phyloP scores from a whole-genome alignment of 2,888 invertebrate genomes.

The Cecidostiba fungosa region DNA sequence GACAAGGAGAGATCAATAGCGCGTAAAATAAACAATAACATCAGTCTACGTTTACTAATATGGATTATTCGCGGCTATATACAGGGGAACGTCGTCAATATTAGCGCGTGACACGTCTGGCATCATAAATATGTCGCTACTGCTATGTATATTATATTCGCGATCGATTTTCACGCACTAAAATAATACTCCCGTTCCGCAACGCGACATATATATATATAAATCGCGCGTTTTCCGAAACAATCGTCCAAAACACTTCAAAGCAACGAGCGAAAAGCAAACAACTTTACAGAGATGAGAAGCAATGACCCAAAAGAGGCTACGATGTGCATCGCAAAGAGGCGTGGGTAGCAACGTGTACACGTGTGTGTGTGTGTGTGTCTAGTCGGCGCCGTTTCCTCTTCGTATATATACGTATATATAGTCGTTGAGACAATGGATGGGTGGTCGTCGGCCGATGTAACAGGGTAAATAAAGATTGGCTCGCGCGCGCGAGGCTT shows the following conservation, averaged over 20 bases:
- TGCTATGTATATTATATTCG: background rate
- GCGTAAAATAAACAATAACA: background rate
- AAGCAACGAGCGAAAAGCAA: background rate
- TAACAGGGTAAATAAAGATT: conserved; percentile 49
- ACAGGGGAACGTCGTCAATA: background rate
- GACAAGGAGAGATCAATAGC: background rate
- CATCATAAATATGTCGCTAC: background rate
- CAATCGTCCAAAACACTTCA: conserved; percentile 1
- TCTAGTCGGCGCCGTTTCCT: background rate
- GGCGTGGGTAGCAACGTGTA: background rate
- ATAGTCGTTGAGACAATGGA: conserved; percentile 21
- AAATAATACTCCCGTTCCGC: background rate
- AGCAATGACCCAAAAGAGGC: conserved; percentile 10
- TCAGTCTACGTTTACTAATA: background rate
- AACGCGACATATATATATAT: no score
- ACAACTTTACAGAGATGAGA: background rate
- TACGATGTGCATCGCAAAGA: background rate
- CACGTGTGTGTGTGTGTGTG: background rate
- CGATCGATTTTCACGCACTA: background rate
- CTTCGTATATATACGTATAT: background rate
- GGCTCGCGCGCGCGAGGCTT: background rate
- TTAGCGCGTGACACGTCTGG: background rate
- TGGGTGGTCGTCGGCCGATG: conserved; percentile 19
- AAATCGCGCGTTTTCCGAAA: background rate
- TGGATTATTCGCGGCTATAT: background rate